Evolutionary conservation across 1,140 invertebrate genomes (phyloP), one percentile per base, ranked within the genome.

Genomic region (Anoplolepis gracilipes): DNA sequence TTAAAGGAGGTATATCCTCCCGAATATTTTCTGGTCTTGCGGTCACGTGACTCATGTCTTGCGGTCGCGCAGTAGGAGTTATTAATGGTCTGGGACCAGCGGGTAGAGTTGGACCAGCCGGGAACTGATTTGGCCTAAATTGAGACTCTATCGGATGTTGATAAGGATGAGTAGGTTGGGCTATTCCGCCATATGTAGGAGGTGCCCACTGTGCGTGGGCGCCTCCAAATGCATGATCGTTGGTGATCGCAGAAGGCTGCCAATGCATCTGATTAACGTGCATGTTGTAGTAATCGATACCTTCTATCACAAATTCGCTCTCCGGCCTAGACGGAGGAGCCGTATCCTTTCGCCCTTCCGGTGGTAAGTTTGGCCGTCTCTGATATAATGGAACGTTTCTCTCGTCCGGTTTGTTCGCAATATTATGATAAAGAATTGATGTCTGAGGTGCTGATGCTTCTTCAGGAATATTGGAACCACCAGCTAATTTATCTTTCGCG

Each of bases 1-100:
- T 82, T 36, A 88, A 11, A 22, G 88, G 76, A 11, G 76, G 13
- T 7, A 84, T 57, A 19, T 85, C 69, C 0, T 70, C 79, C 0
- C 77, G 30, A 22, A 87, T 61, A 3, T 84, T 87, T 0, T 87
- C 89, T 16, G 33, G 39, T 61, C 88, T 69, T 28, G 85, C 5
- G 10, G 30, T 55, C 6, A 84, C 85, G 22, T 85, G 90, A 42
- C 57, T 89, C 8, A 87, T 67, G 6, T 92, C 91, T 22, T 77
- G 85, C 11, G 88, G 67, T 49, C 85, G 87, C 8, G 65, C 4
- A 8, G 16, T 61, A 2, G 85, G 77, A 36, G 53, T 90, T 22
- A 90, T 86, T 57, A 90, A n/a, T 0, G 88, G 86, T n/a, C 85
- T 90, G 1, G 89, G 67, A 13, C 73, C 82, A 22, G 62, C 0